Percentiles rank a stretch among this genome's conserved stretches.
phyloP scores from a whole-genome alignment of 2,797 vertebrate genomes.

The Iguana delicatissima region DNA sequence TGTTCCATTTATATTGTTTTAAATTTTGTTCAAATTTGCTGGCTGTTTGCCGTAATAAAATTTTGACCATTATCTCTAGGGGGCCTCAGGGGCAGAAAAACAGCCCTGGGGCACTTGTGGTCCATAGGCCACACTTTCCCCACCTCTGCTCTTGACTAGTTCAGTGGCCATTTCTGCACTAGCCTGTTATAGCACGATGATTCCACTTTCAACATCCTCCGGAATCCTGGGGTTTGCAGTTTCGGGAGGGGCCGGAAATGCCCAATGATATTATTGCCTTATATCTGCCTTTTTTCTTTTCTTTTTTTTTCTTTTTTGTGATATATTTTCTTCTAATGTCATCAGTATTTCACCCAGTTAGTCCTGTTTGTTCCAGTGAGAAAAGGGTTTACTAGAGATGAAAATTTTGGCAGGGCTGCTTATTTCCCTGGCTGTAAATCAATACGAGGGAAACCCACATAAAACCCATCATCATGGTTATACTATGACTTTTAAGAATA shows the following conservation, averaged over 20 bases:
- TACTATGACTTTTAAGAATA: not conserved
- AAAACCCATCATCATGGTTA: constrained; percentile 8
- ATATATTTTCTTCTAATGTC: not conserved
- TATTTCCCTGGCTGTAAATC: constrained; percentile 24
- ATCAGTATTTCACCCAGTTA: not conserved
- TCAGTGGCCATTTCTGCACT: not conserved
- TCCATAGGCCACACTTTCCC: too few relatives aligned
- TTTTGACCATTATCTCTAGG: too few relatives aligned
- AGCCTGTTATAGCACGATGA: too few relatives aligned
- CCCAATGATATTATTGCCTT: not conserved
- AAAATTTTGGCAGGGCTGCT: not conserved
- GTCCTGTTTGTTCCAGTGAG: constrained; percentile 1
- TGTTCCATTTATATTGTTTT: too few relatives aligned
- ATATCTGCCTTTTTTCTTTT: not conserved
- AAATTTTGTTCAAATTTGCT: too few relatives aligned
- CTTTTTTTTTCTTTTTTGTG: not conserved
- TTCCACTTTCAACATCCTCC: too few relatives aligned
- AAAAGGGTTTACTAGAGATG: not conserved
- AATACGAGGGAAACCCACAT: not conserved
- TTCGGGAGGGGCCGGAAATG: too few relatives aligned
- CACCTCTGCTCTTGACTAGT: too few relatives aligned
- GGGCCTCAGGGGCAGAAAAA: too few relatives aligned
- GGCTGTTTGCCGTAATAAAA: too few relatives aligned
- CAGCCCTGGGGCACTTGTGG: too few relatives aligned
- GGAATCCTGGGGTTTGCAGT: too few relatives aligned